Evolutionary conservation across 2,797 vertebrate genomes (phyloP), one percentile per base, ranked within the genome.

Genomic region (Rhabdomys pumilio): DNA sequence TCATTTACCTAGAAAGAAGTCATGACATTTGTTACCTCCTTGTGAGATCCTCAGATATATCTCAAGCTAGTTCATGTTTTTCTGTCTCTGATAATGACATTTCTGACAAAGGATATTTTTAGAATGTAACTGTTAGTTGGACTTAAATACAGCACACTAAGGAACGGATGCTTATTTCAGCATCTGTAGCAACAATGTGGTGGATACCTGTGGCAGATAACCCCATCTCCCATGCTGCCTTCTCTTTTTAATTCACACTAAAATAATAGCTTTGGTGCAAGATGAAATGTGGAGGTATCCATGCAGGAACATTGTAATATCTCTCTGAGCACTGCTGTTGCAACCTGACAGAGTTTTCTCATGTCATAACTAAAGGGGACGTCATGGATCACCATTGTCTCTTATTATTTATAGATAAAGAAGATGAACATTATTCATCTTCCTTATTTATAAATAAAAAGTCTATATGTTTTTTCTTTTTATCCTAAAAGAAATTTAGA

Each of bases 81-180:
- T 82, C 67, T 90, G 12, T 7, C 50, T 93, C 75, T 92, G 50
- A 69, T 75, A 59, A 75, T 55, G 69, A 87, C 26, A 47, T 93
- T 93, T 88, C 65, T 86, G 50, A 77, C 38, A 59, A 91, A 75
- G 65, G 22, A 14, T 7, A 44, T 81, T 75, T 92, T 65, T 19
- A 41, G 34, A 82, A 76, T 72, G 38, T 67, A 93, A 79, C 17
- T 90, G 20, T 88, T 31, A 29, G 4, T 81, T 93, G 20, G 34
- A 92, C 82, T 83, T 92, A 47, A 94, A 77, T 86, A 73, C 86
- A 94, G 17, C 29, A 57, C 73, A 47, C 55, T 61, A 83, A 93
- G 76, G 26, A 17, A 41, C 24, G 15, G n/a, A 67, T 50, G 34
- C 4, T 77, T 38, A 79, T 41, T 69, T 89, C 69, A 75, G 38